A percentile compares a stretch with the other conserved stretches of the same genome.
Conservation (phyloP, 2,888 invertebrate genomes). For the Philaethria dido region DNA sequence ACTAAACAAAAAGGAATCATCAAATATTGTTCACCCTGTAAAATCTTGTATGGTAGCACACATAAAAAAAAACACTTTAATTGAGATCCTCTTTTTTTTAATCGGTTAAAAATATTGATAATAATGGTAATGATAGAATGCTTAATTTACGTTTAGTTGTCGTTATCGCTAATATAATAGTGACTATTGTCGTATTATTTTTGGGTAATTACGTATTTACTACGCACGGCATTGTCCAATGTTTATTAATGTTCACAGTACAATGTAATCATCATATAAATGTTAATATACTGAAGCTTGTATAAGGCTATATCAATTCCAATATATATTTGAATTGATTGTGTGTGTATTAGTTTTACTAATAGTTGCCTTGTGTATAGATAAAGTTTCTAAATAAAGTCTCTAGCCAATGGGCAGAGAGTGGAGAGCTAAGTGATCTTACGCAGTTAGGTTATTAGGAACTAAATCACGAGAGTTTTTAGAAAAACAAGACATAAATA, state of each 20-base stretch:
- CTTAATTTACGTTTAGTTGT: neutral
- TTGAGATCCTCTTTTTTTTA: too few relatives aligned
- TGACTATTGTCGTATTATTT: neutral
- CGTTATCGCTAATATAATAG: neutral
- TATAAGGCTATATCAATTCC: constrained; percentile 4
- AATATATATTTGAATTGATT: neutral
- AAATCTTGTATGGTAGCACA: too few relatives aligned
- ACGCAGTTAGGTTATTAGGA: too few relatives aligned
- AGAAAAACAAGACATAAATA: too few relatives aligned
- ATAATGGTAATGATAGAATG: too few relatives aligned
- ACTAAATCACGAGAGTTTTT: too few relatives aligned
- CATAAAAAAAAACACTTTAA: too few relatives aligned
- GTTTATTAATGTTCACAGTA: neutral
- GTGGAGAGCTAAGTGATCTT: neutral
- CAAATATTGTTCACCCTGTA: too few relatives aligned
- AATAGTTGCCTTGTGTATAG: neutral
- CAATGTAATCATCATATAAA: constrained; percentile 1
- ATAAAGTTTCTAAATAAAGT: neutral
- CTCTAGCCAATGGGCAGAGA: neutral
- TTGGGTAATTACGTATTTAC: constrained; percentile 7
- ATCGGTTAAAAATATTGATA: too few relatives aligned
- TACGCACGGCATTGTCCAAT: neutral
- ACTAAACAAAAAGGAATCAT: too few relatives aligned
- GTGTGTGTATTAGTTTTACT: neutral
- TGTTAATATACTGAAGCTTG: neutral